Base-by-base conservation (phyloP, 2,797 vertebrate species). In the Molothrus ater region DNA sequence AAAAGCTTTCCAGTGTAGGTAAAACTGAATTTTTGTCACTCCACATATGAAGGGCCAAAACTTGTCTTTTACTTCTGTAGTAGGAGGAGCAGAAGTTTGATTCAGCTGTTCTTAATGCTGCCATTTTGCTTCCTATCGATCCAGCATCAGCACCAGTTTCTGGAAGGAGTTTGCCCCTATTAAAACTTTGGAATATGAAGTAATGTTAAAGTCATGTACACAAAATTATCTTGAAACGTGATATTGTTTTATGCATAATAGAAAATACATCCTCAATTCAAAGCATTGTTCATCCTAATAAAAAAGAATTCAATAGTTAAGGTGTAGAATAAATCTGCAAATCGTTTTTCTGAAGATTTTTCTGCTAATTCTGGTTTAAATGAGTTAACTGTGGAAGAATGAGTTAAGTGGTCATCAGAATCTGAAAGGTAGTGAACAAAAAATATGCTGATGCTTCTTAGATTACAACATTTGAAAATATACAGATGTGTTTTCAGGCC, bases 401-500 rank as follows among this genome's bases (percentile, higher is more conserved):
- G 18, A 75, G 11, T 25, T 43, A 95, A 91, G 66, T 40, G 38
- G 40, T 86, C 90, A 86, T 63, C 8, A 3, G 21, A 81, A 57
- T 74, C 56, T 80, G 36, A 94, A 93, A 93, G 38, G 17, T 82
- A 92, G 20, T 22, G 34, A 70, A 47, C 6, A 38, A 79, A 74
- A 95, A 92, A 56, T 40, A 59, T 88, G 73, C 66, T 90, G 70
- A 72, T 93, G 14, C 17, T 94, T 29, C 63, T 89, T 54, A 76
- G 63, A 50, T 47, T 72, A 20, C 18, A 89, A 17, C 8, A 80
- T 78, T 76, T 93, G 42, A 71, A 94, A 94, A 74, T 32, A 53
- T 24, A 76, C 32, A 90, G 91, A 51, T 95, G 73, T 73, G 64
- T 74, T 96, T 88, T 83, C 92, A 95, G 85, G 64, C 65, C 80